phyloP scores from a whole-genome alignment of 2,113 vertebrate genomes.

The Sigmodon hispidus region DNA sequence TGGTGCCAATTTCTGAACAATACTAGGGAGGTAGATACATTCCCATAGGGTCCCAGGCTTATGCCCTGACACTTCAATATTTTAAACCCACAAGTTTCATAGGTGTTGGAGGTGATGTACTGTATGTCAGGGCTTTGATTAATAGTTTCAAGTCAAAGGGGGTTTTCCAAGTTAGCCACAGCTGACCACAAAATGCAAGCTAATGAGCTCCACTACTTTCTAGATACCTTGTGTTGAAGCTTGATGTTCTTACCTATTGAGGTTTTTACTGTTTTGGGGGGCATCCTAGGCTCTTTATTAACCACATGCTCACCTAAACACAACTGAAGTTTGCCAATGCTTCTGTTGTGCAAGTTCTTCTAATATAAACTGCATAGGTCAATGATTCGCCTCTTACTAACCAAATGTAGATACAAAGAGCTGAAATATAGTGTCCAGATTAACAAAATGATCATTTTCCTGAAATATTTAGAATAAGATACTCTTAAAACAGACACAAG shows the following conservation, averaged over 20 bases:
- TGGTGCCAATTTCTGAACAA: neutral
- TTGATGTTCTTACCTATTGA: neutral
- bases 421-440: neutral
- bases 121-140: neutral
- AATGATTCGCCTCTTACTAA: conserved; percentile 7
- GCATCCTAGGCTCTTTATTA: neutral
- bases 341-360: neutral
- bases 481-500: neutral
- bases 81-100: neutral
- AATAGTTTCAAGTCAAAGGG: conserved; percentile 10
- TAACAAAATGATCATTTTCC: neutral
- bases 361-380: neutral
- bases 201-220: neutral
- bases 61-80: neutral
- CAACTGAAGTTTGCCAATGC: neutral
- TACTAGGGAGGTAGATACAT: neutral
- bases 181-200: conserved; percentile 8
- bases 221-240: neutral
- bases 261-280: neutral
- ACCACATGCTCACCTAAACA: neutral
- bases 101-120: neutral
- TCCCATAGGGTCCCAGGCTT: neutral
- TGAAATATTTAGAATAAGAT: neutral
- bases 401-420: neutral
- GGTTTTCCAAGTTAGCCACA: conserved; percentile 24